phyloP scores from a whole-genome alignment of 2,888 invertebrate genomes.

The Pachydiplax longipennis region DNA sequence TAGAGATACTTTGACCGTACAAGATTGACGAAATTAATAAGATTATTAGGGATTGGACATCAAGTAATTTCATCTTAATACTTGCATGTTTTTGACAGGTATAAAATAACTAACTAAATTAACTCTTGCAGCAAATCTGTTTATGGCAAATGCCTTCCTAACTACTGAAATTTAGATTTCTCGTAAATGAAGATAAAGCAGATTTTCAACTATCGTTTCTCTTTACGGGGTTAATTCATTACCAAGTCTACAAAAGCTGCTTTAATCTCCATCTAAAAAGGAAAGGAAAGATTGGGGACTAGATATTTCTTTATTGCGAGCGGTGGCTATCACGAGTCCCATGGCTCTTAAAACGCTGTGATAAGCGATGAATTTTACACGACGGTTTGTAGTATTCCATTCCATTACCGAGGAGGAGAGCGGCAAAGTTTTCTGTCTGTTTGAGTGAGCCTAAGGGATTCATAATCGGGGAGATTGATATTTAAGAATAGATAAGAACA shows the following conservation, averaged over 20 bases:
- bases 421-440: neutral
- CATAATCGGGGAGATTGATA: neutral
- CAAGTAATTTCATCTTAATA: too few species aligned
- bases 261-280: neutral
- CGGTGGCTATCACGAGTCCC: neutral
- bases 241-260: neutral
- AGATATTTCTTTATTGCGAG: neutral
- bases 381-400: neutral
- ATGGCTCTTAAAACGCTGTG: neutral
- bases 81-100: too few species aligned
- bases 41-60: too few species aligned
- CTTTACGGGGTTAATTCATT: neutral
- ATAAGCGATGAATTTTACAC: neutral
- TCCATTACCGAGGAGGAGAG: neutral
- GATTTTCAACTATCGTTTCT: too few species aligned
- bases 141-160: too few species aligned
- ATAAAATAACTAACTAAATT: too few species aligned
- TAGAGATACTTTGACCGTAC: too few species aligned
- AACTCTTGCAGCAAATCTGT: too few species aligned
- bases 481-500: neutral
- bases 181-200: too few species aligned
- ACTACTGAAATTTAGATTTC: too few species aligned
- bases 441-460: neutral
- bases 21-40: too few species aligned
- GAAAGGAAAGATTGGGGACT: neutral